Base-by-base conservation (phyloP, 2,113 vertebrate species). In the Austrofundulus limnaeus region DNA sequence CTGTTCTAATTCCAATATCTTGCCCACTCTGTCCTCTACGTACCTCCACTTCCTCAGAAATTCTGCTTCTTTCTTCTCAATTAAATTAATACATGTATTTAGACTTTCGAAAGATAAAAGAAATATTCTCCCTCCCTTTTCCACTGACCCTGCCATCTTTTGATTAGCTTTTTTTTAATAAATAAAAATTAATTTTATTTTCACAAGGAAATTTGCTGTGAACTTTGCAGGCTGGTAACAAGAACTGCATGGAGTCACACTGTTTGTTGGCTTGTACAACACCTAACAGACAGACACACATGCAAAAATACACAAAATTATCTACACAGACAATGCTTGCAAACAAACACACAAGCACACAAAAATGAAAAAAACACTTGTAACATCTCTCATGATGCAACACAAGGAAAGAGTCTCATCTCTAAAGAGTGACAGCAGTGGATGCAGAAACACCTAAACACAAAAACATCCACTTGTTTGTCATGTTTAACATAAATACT, bases 51-150 rank as follows among this genome's bases (percentile, higher is more conserved):
- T 57, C 70, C 43, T 31, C 66, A 60, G 38, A 34, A 41, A 38
- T 61, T 41, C 65, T 39, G 55, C 65, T 76, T 74, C 72, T 60
- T 72, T 78, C 68, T 75, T 66, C 83, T 70, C 68, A 52, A 61
- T 70, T 54, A 81, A 3, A 62, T 85, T 88, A 20, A 46, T 20
- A 46, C 20, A 2, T 20, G 88, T 88, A 88, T 86, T 86, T 88
- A 91, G 84, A 85, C 73, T 66, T 55, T 68, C 80, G 75, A 78
- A 65, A 86, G 87, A 89, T 88, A 80, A 82, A 85, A 88, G 78
- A 66, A 51, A 66, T 58, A 45, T 48, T 20, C 63, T 59, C 59
- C 15, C 23, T 51, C 50, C 56, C 53, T 61, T 21, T 72, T 46
- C 48, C 57, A 38, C 69, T 69, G 70, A 75, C 66, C 62, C 74